Conservation (phyloP, 2,888 invertebrate species). For the Diaprepes abbreviatus region DNA sequence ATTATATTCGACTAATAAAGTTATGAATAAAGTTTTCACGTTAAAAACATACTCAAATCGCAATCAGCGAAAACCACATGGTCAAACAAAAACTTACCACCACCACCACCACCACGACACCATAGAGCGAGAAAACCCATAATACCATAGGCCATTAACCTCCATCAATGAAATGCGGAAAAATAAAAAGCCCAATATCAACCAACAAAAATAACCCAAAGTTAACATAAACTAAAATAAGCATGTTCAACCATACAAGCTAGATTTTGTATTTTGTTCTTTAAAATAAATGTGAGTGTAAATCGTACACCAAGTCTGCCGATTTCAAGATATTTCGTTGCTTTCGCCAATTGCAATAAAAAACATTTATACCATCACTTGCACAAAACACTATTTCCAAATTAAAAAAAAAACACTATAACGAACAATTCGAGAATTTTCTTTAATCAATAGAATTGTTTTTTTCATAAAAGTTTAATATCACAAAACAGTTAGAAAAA, state of each 20-base stretch:
- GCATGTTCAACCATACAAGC: conserved; percentile 19
- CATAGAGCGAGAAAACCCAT: conserved; percentile 46
- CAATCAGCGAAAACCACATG: conserved; percentile 10
- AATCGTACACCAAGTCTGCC: background rate
- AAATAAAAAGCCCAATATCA: conserved; percentile 51
- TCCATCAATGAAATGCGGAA: conserved; percentile 63
- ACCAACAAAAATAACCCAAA: conserved; percentile 45
- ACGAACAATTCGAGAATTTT: no score
- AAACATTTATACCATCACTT: no score
- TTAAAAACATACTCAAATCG: no score
- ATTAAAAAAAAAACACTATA: no score
- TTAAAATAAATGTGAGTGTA: conserved; percentile 1
- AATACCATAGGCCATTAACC: conserved; percentile 56
- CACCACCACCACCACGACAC: no score
- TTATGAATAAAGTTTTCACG: no score
- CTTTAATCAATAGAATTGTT: no score
- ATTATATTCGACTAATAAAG: no score
- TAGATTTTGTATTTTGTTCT: conserved; percentile 25
- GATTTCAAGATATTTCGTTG: background rate
- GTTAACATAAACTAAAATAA: conserved; percentile 8
- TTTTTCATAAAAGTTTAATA: no score
- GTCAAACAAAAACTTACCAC: conserved; percentile 62
- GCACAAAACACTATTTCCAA: no score
- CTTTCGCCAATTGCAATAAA: no score
- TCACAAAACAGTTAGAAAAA: no score